phyloP scores from a whole-genome alignment of 2,888 invertebrate species.

The Rhopalosiphum nymphaeae region DNA sequence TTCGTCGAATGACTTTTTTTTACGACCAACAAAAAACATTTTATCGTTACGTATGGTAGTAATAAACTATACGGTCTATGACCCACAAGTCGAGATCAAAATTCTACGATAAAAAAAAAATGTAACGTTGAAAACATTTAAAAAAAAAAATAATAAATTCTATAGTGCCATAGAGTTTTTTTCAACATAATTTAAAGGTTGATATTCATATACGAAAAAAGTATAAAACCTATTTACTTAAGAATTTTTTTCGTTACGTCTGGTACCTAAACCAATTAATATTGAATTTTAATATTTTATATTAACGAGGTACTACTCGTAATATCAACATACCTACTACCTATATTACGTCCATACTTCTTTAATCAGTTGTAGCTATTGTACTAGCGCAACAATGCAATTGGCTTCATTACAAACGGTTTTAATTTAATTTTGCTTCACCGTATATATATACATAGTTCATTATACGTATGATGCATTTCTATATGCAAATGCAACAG shows the following conservation, averaged over 20 bases:
- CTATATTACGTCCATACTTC: neutral
- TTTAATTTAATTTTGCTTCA: neutral
- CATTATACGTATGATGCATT: neutral
- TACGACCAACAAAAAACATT: neutral
- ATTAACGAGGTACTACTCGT: neutral
- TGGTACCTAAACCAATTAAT: neutral
- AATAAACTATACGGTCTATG: neutral
- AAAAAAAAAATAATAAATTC: neutral
- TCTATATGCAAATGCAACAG: neutral
- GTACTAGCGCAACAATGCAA: neutral
- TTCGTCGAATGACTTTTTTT: neutral
- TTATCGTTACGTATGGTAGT: neutral
- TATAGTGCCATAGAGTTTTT: neutral
- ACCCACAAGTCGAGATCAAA: neutral
- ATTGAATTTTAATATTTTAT: neutral
- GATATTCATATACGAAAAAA: neutral
- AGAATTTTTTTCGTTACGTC: neutral
- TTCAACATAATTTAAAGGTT: neutral
- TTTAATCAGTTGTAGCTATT: neutral
- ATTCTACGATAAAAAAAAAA: neutral
- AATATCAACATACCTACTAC: neutral
- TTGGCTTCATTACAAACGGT: neutral
- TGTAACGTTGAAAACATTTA: neutral
- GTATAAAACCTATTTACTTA: neutral
- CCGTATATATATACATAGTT: neutral